Conservation (phyloP, 2,113 vertebrate species). For the Microcebus ravelobensis region DNA sequence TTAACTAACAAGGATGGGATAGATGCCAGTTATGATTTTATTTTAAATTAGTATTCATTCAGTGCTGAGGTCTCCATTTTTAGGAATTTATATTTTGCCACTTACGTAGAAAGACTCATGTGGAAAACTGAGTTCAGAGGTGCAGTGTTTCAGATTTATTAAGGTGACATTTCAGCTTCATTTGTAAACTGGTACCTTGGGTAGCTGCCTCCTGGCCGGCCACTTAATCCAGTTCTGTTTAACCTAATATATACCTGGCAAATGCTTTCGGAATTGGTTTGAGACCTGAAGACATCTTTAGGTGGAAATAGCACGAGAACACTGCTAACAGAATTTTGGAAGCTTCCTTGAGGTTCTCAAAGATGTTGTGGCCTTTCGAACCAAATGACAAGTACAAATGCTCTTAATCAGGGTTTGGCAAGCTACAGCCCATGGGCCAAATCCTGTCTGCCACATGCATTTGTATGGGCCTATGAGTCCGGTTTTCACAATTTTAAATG, state of each 20-base stretch:
- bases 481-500: background rate
- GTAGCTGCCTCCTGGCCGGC: background rate
- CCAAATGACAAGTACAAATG: background rate
- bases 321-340: background rate
- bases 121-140: background rate
- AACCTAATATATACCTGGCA: constrained; percentile 11
- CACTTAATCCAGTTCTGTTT: constrained; percentile 36
- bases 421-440: background rate
- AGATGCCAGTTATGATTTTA: background rate
- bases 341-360: background rate
- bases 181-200: background rate
- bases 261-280: constrained; percentile 38
- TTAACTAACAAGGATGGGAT: background rate
- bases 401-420: background rate
- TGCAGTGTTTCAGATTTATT: constrained; percentile 20
- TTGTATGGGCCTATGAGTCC: no score
- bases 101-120: background rate
- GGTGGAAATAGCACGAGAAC: background rate
- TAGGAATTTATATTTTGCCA: background rate
- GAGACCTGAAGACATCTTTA: background rate
- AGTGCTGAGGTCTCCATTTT: background rate
- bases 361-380: background rate
- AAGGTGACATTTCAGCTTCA: background rate
- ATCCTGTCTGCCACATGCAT: background rate
- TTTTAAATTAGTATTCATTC: background rate